Evolutionary conservation across 2,888 invertebrate species (phyloP).

Genomic region (Scaptomyza cyrtandrae): DNA sequence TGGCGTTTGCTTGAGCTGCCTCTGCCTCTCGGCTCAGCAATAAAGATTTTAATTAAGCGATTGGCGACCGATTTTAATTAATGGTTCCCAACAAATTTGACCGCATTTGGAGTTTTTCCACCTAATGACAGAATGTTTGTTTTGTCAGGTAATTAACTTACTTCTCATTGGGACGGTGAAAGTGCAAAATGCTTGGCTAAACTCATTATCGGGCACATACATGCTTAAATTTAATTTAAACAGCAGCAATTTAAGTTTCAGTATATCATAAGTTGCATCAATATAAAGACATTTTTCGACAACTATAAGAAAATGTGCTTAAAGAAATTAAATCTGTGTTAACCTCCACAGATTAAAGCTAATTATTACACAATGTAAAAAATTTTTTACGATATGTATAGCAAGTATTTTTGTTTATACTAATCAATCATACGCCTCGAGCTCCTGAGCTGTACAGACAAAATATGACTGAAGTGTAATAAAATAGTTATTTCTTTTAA

Average conservation of each 20-base stretch:
- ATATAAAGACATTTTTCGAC: neutral
- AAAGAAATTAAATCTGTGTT: neutral
- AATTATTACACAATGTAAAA: too few relatives aligned
- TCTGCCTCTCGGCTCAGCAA: slow-evolving; percentile 53
- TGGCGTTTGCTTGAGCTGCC: slow-evolving; percentile 13
- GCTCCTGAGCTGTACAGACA: neutral
- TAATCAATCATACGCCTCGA: slow-evolving; percentile 19
- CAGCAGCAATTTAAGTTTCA: neutral
- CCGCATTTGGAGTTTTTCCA: slow-evolving; percentile 36
- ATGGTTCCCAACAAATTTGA: slow-evolving; percentile 49
- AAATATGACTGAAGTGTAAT: slow-evolving; percentile 1
- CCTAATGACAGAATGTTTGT: slow-evolving; percentile 40
- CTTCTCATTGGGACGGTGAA: slow-evolving; percentile 29
- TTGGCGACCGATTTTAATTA: slow-evolving; percentile 62
- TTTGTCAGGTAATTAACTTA: slow-evolving; percentile 14
- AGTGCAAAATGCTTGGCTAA: slow-evolving; percentile 31
- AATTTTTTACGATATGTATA: too few relatives aligned
- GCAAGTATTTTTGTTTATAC: neutral
- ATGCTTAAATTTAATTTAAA: slow-evolving; percentile 3
- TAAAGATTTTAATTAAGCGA: slow-evolving; percentile 78
- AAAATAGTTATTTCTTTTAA: neutral
- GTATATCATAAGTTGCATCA: neutral
- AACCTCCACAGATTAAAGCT: too few relatives aligned
- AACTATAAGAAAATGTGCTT: neutral
- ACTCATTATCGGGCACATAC: slow-evolving; percentile 22